Evolutionary conservation across 2,113 vertebrate species (phyloP), one percentile per base, ranked within the genome.

Genomic region (Ameiurus melas): DNA sequence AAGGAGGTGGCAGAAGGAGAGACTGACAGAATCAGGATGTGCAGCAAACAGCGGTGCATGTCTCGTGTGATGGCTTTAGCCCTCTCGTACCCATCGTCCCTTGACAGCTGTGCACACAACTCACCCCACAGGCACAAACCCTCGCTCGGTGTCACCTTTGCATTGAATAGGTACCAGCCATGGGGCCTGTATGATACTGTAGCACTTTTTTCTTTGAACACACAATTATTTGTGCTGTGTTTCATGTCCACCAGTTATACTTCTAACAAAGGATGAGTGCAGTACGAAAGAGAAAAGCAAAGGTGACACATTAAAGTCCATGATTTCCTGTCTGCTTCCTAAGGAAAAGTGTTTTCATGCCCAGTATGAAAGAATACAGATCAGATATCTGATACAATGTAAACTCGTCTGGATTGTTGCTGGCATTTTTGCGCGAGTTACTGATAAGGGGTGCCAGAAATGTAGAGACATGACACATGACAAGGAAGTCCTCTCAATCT

Each of bases 1-100:
- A 92, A 93, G 94, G 93, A 94, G 95, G 91, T 91, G 68, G 83
- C 60, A 83, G 93, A 94, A 95, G 95, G 93, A 94, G 93, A 91
- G 93, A 95, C 91, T 95, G 95, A 96, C 95, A 94, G 95, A 94
- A 92, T 92, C 93, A 91, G 93, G 94, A 94, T 93, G 95, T 91
- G 17, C 91, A 92, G 93, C 94, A 95, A 94, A 95, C 95, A 95
- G 92, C 27, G 92, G 93, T 93, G 91, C 90, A 92, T 96, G 95
- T 96, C 94, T 93, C 92, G 94, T 93, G 92, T 92, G 92, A 92
- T 19, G 91, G 84, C 78, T 53, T 60, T 85, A 93, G 95, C 94
- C 93, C 92, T 95, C 62, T 22, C 25, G 58, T 51, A 83, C 33
- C 68, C 78, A 10, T 68, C 66, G 77, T 66, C 33, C 58, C 39